These are phyloP conservation scores for Semaprochilodus insignis DNA, from an alignment of 2,797 vertebrate species.

Conservation along the genomic window DNA sequence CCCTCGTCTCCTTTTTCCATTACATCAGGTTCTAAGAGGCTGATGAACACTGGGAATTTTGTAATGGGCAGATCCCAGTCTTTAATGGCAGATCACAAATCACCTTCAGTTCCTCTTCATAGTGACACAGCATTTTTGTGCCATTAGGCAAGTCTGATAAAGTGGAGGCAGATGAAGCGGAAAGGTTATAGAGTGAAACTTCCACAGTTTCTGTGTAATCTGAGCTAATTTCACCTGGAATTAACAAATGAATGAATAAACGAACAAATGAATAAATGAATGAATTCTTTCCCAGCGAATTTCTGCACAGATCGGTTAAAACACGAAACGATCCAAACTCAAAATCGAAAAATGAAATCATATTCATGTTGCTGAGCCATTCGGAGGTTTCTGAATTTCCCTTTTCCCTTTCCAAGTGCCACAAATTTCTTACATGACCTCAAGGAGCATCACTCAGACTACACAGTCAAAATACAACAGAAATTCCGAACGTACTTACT, in stretches of 20 bases:
- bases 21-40: slow-evolving; percentile 7
- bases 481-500: background rate
- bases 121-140: background rate
- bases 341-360: too few species aligned
- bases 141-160: background rate
- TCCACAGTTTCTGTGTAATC: background rate
- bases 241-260: too few species aligned
- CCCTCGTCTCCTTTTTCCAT: background rate
- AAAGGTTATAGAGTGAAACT: background rate
- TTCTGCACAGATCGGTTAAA: background rate
- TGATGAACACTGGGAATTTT: slow-evolving; percentile 23
- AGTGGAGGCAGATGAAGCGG: background rate
- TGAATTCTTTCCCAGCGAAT: background rate
- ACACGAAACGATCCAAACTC: too few species aligned
- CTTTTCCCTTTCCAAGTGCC: too few species aligned
- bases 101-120: slow-evolving; percentile 1
- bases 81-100: slow-evolving; percentile 36
- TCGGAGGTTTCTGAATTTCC: background rate
- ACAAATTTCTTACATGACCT: background rate
- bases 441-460: too few species aligned
- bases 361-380: background rate
- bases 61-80: background rate
- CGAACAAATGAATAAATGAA: background rate
- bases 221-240: background rate
- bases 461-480: background rate